Evolutionary conservation across 2,888 invertebrate species (phyloP).

Genomic region (Apotomis turbidana): DNA sequence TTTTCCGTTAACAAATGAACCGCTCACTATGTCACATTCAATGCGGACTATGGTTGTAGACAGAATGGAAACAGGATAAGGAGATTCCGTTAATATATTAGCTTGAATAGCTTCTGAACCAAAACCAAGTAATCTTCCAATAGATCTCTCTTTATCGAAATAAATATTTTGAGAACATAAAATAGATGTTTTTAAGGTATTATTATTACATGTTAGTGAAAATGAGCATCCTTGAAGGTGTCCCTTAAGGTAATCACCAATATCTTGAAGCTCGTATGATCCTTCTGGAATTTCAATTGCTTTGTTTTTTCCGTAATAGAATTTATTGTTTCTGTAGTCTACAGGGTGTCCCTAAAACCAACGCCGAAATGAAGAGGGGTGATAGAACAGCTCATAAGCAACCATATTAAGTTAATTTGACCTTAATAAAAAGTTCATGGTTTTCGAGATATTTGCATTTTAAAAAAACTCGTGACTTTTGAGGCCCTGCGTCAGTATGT

Average conservation of each 20-base stretch:
- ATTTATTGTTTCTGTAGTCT: slow-evolving; percentile 16
- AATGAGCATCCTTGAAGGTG: background rate
- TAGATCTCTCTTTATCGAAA: background rate
- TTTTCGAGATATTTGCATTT: no score
- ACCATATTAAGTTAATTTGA: no score
- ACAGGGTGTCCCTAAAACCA: no score
- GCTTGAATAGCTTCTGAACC: background rate
- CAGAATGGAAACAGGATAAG: background rate
- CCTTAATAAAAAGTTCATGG: no score
- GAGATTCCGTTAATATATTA: slow-evolving; percentile 1
- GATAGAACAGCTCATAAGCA: no score
- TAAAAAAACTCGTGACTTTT: no score
- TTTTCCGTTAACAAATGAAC: slow-evolving; percentile 4
- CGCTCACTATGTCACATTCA: background rate
- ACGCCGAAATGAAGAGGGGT: no score
- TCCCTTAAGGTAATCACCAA: background rate
- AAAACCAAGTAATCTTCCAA: background rate
- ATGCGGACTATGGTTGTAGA: background rate
- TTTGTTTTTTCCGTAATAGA: background rate
- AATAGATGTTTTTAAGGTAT: background rate
- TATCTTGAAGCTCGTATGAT: background rate
- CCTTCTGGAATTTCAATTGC: background rate
- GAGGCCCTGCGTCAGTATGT: no score
- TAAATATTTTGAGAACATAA: background rate
- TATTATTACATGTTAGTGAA: background rate